Base-by-base conservation (phyloP, 53 echinoderm and acorn worm species). In the Holothuria scabra region DNA sequence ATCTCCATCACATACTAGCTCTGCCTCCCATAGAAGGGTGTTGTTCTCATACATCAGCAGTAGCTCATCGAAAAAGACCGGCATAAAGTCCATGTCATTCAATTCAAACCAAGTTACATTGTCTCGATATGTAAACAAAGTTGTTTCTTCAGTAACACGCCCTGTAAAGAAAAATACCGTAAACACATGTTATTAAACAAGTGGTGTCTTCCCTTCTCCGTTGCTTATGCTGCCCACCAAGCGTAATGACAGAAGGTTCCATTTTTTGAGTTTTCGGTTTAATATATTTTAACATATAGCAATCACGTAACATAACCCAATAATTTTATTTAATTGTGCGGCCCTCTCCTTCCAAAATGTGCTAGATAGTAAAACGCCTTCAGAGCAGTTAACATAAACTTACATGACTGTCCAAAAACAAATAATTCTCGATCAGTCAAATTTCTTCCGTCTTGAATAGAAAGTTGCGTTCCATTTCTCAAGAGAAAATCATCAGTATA, bases 371-470 rank as follows among this genome's bases (percentile, higher is more conserved):
- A 0, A 41, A 41, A 2, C 1, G 1, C 52, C 8, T 52, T 52
- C 52, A 52, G 18, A 52, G 18, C 18, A 52, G 16, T 52, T 52
- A 1, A 16, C 52, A 16, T n/a, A 5, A 11, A 93, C 94, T 91
- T 85, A 91, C 94, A 93, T 65, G 94, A 82, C 30, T 91, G 78
- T 68, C 94, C 94, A 65, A 93, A 93, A 12, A 38, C 63, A 52
- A 86, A 91, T 34, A 85, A 70, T 19, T 93, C 85, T 57, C 33
- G n/a, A 22, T 93, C 94, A 3, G 91, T 91, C 25, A 91, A 82
- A 28, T 82, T 86, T 61, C 56, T 28, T 12, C 75, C 84, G 35
- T 44, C 30, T 28, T 67, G 76, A 65, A 56, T 18, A 8, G 41
- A 11, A 52, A 88, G 65, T 24, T 65, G 31, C 21, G 75, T 65